A percentile compares a stretch with the other conserved stretches of the same genome.
phyloP scores from a whole-genome alignment of 1,140 invertebrate genomes.

The Pseudomyrmex gracilis region DNA sequence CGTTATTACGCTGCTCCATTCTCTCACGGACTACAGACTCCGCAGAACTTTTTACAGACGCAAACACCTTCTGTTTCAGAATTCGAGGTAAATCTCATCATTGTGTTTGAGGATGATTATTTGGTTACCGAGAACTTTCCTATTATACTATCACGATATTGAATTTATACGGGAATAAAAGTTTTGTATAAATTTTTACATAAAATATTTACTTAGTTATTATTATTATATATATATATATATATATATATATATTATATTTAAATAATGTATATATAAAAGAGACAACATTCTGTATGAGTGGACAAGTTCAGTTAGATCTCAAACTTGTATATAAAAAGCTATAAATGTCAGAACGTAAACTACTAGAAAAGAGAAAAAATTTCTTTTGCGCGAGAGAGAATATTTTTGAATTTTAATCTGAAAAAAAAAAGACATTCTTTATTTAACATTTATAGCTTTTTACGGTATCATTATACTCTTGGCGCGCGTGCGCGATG shows the following conservation, averaged over 20 bases:
- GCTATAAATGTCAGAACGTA: too few relatives aligned
- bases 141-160: slow-evolving; percentile 90
- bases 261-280: too few relatives aligned
- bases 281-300: too few relatives aligned
- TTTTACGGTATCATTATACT: slow-evolving; percentile 7
- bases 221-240: too few relatives aligned
- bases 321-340: too few relatives aligned
- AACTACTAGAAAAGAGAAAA: too few relatives aligned
- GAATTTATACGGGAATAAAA: slow-evolving; percentile 42
- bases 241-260: too few relatives aligned
- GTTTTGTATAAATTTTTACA: slow-evolving; percentile 20
- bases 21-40: slow-evolving; percentile 10
- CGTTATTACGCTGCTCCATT: background rate
- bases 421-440: background rate
- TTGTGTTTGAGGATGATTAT: slow-evolving; percentile 97
- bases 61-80: slow-evolving; percentile 88
- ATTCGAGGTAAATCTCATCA: slow-evolving; percentile 97
- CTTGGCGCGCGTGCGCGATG: slow-evolving; percentile 1
- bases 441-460: background rate
- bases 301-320: too few relatives aligned
- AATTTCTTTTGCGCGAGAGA: too few relatives aligned
- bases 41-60: background rate
- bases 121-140: slow-evolving; percentile 98
- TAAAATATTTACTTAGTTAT: background rate
- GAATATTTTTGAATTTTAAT: too few relatives aligned